Evolutionary conservation across 2,113 vertebrate genomes (phyloP).

Genomic region (Clarias gariepinus): DNA sequence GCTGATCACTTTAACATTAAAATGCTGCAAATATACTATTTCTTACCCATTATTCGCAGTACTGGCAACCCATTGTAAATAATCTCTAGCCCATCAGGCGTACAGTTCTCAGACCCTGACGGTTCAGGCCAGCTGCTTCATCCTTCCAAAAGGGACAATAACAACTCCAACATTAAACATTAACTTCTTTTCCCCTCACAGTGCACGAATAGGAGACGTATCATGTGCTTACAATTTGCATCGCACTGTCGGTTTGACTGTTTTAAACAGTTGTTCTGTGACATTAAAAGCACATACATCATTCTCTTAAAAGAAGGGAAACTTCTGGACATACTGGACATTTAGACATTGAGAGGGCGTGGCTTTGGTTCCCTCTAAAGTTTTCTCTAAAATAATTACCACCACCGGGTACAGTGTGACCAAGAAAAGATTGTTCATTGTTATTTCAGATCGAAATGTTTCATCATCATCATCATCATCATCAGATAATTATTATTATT

Average conservation of each 20-base stretch:
- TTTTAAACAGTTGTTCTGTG: neutral
- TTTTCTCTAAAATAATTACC: neutral
- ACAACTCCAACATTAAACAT: constrained; percentile 32
- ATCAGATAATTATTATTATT: neutral
- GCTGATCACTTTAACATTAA: neutral
- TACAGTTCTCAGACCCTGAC: neutral
- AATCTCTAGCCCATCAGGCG: neutral
- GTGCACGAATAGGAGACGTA: constrained; percentile 14
- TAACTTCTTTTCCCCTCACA: constrained; percentile 3
- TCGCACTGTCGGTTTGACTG: neutral
- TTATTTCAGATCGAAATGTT: neutral
- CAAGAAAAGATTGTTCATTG: neutral
- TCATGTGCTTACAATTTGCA: constrained; percentile 23
- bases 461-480: neutral
- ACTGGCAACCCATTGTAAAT: neutral
- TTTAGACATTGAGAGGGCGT: neutral
- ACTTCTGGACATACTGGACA: neutral
- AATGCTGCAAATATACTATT: too few species aligned
- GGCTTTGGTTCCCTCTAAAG: neutral
- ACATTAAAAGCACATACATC: constrained; percentile 6
- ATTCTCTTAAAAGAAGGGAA: neutral
- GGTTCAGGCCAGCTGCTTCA: neutral
- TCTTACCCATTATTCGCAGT: neutral
- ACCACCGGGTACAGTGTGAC: neutral
- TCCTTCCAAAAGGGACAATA: constrained; percentile 1